Evolutionary conservation across 2,113 vertebrate genomes (phyloP), one percentile per base, ranked within the genome.

Genomic region (human): DNA sequence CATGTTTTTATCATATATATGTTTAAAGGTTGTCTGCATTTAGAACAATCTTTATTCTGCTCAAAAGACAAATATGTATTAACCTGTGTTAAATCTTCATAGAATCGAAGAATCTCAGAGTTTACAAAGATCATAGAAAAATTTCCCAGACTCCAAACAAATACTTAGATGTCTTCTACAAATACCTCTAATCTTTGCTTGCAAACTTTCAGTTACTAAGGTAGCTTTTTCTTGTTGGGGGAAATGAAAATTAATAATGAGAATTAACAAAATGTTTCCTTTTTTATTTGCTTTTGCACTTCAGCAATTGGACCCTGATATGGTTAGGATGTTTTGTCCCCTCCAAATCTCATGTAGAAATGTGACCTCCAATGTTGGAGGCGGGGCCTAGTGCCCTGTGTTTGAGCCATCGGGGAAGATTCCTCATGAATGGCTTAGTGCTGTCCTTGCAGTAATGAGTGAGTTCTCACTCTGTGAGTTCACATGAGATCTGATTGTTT

Each of bases 21-120:
- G 17, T 79, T 89, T 22, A 87, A 76, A 48, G 35, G 6, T 80
- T 81, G 32, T 75, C n/a, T 94, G 66, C 81, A 4, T 30, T 43
- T 70, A 72, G 38, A 79, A 82, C 45, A 50, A 11, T 87, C 9
- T 82, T 85, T 43, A 66, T 86, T 94, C 73, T 93, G 17, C 12
- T 70, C 22, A 86, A 86, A 92, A 94, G 52, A 78, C 48, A 78
- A 25, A 48, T 25, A 50, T 30, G 4, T 52, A 12, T 27, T 90
- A 48, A 76, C 38, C 11, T 11, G 7, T 25, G 6, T 27, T 88
- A 13, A 2, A 2, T n/a, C 59, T 59, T 66, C 52, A 83, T 13
- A 91, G 55, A 96, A 83, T 75, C 32, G 66, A 88, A 93, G n/a
- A 55, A 61, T 40, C 73, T 83, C n/a, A 81, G 52, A 88, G 38